A percentile compares a stretch with the other conserved stretches of the same genome.
Conservation (phyloP, 2,888 invertebrate genomes). For the Tinea semifulvella region DNA sequence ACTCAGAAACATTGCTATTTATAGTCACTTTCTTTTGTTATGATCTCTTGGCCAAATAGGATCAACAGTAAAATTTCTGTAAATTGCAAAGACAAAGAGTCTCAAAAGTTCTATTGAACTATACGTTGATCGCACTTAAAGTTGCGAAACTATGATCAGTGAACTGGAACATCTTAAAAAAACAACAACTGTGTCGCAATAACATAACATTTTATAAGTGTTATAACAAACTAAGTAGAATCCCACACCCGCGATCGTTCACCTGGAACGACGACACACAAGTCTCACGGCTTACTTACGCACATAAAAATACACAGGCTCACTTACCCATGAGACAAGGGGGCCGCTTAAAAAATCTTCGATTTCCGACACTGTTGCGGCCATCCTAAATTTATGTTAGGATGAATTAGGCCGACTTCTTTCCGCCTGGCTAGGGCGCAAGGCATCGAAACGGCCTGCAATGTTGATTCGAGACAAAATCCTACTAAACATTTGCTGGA, state of each 20-base stretch:
- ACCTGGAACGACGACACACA: conserved; percentile 37
- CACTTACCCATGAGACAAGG: conserved; percentile 85
- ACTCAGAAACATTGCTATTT: no score
- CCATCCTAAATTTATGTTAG: conserved; percentile 59
- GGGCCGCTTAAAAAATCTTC: conserved; percentile 87
- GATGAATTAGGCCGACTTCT: conserved; percentile 41
- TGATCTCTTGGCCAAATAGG: no score
- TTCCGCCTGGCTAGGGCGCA: conserved; percentile 35
- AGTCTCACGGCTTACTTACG: conserved; percentile 42
- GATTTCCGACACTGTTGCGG: conserved; percentile 75
- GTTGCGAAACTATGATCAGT: conserved; percentile 13
- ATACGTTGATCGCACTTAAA: neutral
- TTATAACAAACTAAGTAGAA: neutral
- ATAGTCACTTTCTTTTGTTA: no score
- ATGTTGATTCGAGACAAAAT: conserved; percentile 28
- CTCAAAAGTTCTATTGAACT: neutral
- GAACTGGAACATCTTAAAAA: conserved; percentile 10
- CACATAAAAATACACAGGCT: conserved; percentile 3
- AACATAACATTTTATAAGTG: conserved; percentile 16
- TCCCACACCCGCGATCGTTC: conserved; percentile 26
- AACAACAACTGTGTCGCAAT: conserved; percentile 14
- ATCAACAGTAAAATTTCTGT: no score
- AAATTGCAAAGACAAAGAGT: conserved; percentile 4
- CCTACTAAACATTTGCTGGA: conserved; percentile 44
- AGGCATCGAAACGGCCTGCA: conserved; percentile 38